phyloP scores from a whole-genome alignment of 2,113 vertebrate species.

The Lichenostomus cassidix region DNA sequence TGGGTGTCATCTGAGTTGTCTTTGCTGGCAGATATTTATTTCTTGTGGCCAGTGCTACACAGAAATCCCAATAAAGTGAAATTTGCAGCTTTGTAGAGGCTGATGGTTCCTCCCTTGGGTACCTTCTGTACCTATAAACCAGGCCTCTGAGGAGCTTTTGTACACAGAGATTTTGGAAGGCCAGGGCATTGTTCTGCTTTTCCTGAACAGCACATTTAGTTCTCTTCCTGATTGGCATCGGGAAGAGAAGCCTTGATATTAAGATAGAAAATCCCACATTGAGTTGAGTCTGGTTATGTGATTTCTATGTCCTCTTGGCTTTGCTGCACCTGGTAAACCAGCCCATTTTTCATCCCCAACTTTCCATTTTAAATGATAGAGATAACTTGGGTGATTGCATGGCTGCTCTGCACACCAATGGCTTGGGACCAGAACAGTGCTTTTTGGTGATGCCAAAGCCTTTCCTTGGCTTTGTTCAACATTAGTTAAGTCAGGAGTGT shows the following conservation, averaged over 20 bases:
- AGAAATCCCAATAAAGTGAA: neutral
- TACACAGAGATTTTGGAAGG: neutral
- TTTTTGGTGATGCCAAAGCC: neutral
- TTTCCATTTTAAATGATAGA: rapidly evolving
- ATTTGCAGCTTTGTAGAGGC: neutral
- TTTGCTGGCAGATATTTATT: neutral
- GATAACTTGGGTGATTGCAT: rapidly evolving
- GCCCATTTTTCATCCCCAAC: neutral
- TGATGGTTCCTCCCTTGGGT: neutral
- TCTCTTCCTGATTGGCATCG: neutral
- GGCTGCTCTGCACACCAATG: rapidly evolving
- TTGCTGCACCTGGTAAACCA: neutral
- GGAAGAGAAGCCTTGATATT: neutral
- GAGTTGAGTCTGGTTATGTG: neutral
- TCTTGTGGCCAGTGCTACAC: neutral
- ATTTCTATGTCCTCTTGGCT: neutral
- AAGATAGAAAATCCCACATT: rapidly evolving
- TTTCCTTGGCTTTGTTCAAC: neutral
- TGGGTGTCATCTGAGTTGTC: neutral
- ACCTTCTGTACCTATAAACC: neutral
- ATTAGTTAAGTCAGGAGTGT: rapidly evolving
- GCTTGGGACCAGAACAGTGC: neutral
- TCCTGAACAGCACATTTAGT: neutral
- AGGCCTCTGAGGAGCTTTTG: neutral
- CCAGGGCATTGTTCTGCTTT: neutral